Evolutionary conservation across 2,888 invertebrate species (phyloP), one percentile per base, ranked within the genome.

Genomic region (Celastrina argiolus): DNA sequence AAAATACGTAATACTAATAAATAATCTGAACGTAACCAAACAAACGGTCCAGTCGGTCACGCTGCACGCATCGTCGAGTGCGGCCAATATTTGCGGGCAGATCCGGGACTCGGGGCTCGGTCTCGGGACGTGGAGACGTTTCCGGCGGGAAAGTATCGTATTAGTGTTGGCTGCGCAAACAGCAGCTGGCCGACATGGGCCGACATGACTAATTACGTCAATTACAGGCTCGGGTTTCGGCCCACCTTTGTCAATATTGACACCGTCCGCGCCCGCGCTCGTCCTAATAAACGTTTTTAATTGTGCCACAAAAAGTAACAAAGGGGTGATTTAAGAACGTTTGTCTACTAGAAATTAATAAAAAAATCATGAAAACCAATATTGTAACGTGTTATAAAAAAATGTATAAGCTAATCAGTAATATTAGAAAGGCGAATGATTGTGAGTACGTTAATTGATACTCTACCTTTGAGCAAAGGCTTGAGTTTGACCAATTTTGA

Each of bases 171-270:
- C 88, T 81, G 80, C 81, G 76, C 82, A 89, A 88, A 91, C 85
- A 88, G 84, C 90, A 88, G 90, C 88, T 90, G 90, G 75, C 51
- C 26, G 51, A 51, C 51, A 22, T 51, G 51, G 51, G 51, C 51
- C 85, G 89, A 90, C 88, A 89, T 89, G 89, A 90, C 91, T 90
- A 91, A 91, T 91, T 91, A 91, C 91, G 85, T 89, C 91, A 90
- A 91, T 91, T 88, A 90, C 86, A 85, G 85, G 83, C 81, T 90
- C 87, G 80, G 87, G 87, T 89, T 90, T 84, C 88, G 77, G 82
- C 83, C 87, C 88, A 88, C 90, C 90, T 90, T 87, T 85, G 85
- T 89, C 82, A 91, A 90, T 91, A 90, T 91, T 91, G 85, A 86
- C 81, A 70, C 12, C 59, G n/a, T 12, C 56, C 10, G 18, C 59